Conservation (phyloP, 2,888 invertebrate genomes). For the Scaeva pyrastri region DNA sequence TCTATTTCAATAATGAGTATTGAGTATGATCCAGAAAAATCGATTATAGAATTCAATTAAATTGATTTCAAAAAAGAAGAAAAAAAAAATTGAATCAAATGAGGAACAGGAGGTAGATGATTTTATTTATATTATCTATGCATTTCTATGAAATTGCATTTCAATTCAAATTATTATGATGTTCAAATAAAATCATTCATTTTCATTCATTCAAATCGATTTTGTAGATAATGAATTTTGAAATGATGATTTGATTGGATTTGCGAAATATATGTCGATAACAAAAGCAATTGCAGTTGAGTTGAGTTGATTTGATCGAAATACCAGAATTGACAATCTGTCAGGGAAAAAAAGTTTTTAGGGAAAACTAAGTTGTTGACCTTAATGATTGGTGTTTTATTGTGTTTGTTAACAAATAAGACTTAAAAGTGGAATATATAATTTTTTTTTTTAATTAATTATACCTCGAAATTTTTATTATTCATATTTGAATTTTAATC, state of each 20-base stretch:
- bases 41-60: conserved; percentile 53
- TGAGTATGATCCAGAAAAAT: conserved; percentile 26
- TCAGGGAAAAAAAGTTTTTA: no score
- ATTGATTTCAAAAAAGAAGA: conserved; percentile 24
- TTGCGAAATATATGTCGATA: neutral
- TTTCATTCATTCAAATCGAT: neutral
- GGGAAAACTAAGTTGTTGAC: no score
- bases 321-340: neutral
- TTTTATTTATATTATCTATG: neutral
- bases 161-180: neutral
- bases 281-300: neutral
- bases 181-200: conserved; percentile 8
- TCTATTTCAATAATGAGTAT: conserved; percentile 15
- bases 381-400: no score
- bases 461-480: no score
- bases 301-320: neutral
- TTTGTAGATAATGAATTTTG: neutral
- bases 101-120: neutral
- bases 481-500: no score
- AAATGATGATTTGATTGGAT: conserved; percentile 13
- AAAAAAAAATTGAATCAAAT: neutral
- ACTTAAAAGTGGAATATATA: no score
- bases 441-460: no score
- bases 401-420: no score
- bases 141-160: neutral